phyloP scores from a whole-genome alignment of 2,888 invertebrate genomes.

The Patella caerulea region DNA sequence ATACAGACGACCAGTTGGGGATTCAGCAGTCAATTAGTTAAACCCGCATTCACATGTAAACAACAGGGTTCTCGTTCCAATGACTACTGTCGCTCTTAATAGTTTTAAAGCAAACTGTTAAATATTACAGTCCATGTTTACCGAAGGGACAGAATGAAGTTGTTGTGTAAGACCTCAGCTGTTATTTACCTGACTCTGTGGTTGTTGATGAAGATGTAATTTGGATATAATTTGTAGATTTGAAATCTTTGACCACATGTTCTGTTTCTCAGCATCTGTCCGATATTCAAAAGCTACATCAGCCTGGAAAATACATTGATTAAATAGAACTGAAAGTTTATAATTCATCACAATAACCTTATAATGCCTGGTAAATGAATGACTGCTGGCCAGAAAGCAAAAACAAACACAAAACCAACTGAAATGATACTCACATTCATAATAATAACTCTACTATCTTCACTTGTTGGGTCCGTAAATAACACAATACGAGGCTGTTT shows the following conservation, averaged over 20 bases:
- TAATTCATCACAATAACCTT: no score
- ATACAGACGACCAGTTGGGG: no score
- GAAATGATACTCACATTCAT: slow-evolving; percentile 73
- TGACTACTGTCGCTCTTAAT: no score
- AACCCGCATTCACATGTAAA: no score
- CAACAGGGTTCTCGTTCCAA: no score
- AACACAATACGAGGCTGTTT: slow-evolving; percentile 85
- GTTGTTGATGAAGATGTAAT: slow-evolving; percentile 69
- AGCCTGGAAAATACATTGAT: slow-evolving; percentile 40
- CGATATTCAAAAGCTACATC: slow-evolving; percentile 57
- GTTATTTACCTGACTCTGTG: slow-evolving; percentile 38
- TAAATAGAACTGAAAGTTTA: no score
- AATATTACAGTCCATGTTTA: no score
- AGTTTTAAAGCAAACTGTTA: no score
- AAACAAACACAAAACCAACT: not conserved
- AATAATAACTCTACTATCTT: slow-evolving; percentile 77
- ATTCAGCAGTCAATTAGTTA: no score
- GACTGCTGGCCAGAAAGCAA: no score
- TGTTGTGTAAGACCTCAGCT: not conserved
- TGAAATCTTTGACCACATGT: slow-evolving; percentile 74
- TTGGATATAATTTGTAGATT: slow-evolving; percentile 78
- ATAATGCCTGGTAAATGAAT: no score
- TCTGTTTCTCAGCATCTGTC: slow-evolving; percentile 42
- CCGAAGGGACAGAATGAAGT: no score
- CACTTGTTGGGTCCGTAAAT: slow-evolving; percentile 75